Conservation (phyloP, 2,797 vertebrate genomes). For the Alcedo atthis region DNA sequence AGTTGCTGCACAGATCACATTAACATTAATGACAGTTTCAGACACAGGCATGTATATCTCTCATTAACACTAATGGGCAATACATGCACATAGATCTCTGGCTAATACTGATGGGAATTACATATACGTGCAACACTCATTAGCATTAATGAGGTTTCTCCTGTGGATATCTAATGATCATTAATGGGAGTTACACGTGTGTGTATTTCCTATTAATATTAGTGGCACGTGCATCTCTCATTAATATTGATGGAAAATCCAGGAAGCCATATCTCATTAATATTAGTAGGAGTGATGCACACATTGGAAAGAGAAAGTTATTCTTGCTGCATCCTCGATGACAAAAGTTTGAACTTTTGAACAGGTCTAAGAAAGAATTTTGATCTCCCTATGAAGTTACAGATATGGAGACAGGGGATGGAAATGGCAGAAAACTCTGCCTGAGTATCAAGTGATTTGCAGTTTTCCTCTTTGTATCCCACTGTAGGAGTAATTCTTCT, state of each 20-base stretch:
- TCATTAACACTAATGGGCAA: constrained; percentile 24
- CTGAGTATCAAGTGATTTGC: background rate
- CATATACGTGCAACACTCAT: background rate
- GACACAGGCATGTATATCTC: background rate
- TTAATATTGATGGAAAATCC: background rate
- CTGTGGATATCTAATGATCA: constrained; percentile 35
- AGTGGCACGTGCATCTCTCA: background rate
- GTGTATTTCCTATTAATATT: constrained; percentile 17
- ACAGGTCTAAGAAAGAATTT: rapidly evolving
- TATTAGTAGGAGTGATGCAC: background rate
- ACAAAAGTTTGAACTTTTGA: background rate
- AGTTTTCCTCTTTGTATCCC: background rate
- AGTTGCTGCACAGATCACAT: background rate
- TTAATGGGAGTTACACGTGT: constrained; percentile 19
- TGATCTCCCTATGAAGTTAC: background rate
- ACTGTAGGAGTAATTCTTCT: background rate
- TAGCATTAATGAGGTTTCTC: constrained; percentile 53
- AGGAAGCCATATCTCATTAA: background rate
- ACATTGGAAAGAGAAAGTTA: background rate
- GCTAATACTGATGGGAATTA: background rate
- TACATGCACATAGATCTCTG: background rate
- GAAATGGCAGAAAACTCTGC: background rate
- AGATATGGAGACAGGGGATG: rapidly evolving
- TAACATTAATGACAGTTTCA: background rate
- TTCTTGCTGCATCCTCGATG: background rate